Evolutionary conservation across 2,888 invertebrate genomes (phyloP), one percentile per base, ranked within the genome.

Genomic region (Dysmachus trigonus): DNA sequence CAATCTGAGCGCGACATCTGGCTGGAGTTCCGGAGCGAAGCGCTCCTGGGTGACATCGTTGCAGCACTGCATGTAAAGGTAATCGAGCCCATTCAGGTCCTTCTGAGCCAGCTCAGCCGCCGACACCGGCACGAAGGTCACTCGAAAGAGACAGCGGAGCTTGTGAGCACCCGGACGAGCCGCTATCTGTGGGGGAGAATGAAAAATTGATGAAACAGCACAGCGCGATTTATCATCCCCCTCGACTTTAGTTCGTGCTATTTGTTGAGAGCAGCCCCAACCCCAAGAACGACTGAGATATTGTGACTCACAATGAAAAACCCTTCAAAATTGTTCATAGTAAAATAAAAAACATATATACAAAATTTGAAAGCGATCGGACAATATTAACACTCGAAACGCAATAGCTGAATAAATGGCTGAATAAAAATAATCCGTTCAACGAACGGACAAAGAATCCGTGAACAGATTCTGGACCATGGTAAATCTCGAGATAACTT

Each of bases 41-140:
- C 98, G 92, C 90, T 98, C 98, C 90, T 97, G 96, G 0, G 97
- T 96, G 15, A 98, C 97, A 92, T 98, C 98, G 91, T 98, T 98
- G 91, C 98, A 97, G 92, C 98, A 97, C 93, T 98, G 98, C 91
- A 95, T 94, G 92, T 96, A 98, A 47, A 98, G 94, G 92, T 98
- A 98, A 92, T 98, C 98, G 89, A 98, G 94, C 0, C 97, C 96
- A 27, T 96, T 95, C 15, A 97, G 94, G 93, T 98, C 98, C 88
- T 94, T 94, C 91, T 96, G 96, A 0, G 97, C 96, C 83, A 98
- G 92, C 86, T 96, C 96, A 3, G 96, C 96, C 0, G 97, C 96
- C 82, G 98, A 97, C 27, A 94, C 94, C 4, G 98, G 98, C 89
- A 98, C 97, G 93, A 97, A 98, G 10, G 97, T 96, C 76, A 98